Base-by-base conservation (phyloP, 2,797 vertebrate genomes). In the Diplodus puntazzo region DNA sequence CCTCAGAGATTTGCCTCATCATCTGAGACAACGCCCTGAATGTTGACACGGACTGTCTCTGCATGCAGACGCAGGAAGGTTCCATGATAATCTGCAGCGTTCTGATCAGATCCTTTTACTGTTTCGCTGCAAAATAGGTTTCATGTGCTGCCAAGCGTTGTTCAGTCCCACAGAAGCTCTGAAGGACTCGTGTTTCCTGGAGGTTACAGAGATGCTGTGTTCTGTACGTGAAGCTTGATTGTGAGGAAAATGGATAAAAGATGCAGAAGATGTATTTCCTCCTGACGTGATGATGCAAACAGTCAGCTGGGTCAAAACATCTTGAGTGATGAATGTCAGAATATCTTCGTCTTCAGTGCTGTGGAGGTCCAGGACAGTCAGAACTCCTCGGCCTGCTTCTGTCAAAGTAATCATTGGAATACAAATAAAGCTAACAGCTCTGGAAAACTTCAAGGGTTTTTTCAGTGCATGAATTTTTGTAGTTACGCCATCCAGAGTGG, bases 1-100 rank as follows among this genome's bases (percentile, higher is more conserved):
- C 60, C 68, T 46, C 59, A n/a, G 67, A 80, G 82, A 80, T 82
- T 63, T 67, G 45, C 64, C 73, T 85, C 77, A 71, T 85, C 79
- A 69, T 77, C 69, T 18, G 75, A 17, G 80, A 80, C 81, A 69
- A 89, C 92, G 61, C 92, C 93, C 87, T 80, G 11, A 20, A 48
- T 86, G 69, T 78, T 66, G 59, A 80, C 61, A 66, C n/a, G 0
- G 42, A 34, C 67, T 48, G 49, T 34, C 57, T 2, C 13, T 59
- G 62, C 46, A 43, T 65, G 60, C 73, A 68, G 73, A 14, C 34
- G 66, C 59, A 0, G 10, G 10, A 10, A 2, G 42, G 65, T n/a
- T 17, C 46, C 8, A 14, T 25, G 45, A 20, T 39, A 46, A 53
- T 49, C 14, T 55, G 48, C 27, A 53, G 25, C 7, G 21, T 17